Evolutionary conservation across 23 tunicate species (phyloP).

Genomic region (Ascidia mentula): DNA sequence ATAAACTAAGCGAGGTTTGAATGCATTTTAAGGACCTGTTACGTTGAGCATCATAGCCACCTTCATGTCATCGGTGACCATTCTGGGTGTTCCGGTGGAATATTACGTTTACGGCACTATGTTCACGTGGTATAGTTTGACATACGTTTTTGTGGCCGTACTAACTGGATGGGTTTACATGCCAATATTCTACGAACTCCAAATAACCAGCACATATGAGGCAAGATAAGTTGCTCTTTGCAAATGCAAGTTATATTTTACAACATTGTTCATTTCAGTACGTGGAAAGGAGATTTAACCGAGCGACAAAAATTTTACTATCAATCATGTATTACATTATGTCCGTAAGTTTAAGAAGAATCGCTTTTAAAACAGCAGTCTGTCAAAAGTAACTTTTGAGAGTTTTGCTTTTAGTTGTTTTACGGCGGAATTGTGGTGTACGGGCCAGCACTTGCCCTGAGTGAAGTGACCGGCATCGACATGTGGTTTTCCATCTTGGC

Average conservation of each 20-base stretch:
- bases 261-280: constrained; percentile 42
- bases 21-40: constrained; percentile 65
- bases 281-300: constrained; percentile 66
- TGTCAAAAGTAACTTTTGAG: neutral
- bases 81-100: constrained; percentile 88
- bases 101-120: constrained; percentile 88
- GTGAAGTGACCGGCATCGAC: constrained; percentile 78
- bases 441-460: constrained; percentile 90
- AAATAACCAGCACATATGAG: constrained; percentile 76
- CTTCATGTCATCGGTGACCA: constrained; percentile 89
- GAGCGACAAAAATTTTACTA: constrained; percentile 34
- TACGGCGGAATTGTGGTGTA: constrained; percentile 92
- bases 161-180: constrained; percentile 67
- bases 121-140: constrained; percentile 83
- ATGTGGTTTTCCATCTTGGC: constrained; percentile 79
- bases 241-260: neutral
- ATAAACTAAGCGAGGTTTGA: too few species aligned
- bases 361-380: too few species aligned
- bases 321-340: constrained; percentile 60
- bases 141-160: constrained; percentile 46
- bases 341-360: constrained; percentile 82
- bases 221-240: constrained; percentile 6
- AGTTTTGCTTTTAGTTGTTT: constrained; percentile 29
- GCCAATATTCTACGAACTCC: constrained; percentile 89
- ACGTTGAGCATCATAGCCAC: constrained; percentile 85